Evolutionary conservation across 2,888 invertebrate genomes (phyloP).

Genomic region (Habrosyne pyritoides): DNA sequence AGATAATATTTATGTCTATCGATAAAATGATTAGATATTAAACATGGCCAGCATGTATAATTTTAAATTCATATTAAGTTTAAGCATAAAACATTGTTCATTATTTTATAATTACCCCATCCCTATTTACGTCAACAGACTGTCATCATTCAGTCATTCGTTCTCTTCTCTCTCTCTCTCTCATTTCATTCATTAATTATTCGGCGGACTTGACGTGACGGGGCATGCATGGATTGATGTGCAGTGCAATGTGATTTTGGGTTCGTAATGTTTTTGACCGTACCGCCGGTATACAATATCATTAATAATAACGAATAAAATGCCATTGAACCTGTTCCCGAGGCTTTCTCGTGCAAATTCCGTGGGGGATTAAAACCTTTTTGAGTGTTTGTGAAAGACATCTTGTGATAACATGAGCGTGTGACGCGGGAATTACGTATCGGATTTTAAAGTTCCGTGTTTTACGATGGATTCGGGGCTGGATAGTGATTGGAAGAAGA

Average conservation of each 20-base stretch:
- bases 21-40: no score
- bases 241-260: background rate
- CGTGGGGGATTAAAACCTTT: constrained; percentile 32
- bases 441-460: constrained; percentile 23
- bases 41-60: no score
- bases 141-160: no score
- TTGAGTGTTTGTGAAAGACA: constrained; percentile 10
- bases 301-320: constrained; percentile 21
- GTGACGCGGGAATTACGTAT: constrained; percentile 26
- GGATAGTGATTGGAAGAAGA: constrained; percentile 78
- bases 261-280: background rate
- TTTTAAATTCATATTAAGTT: no score
- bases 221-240: no score
- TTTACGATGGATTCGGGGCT: constrained; percentile 61
- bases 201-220: no score
- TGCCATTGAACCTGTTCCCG: constrained; percentile 18
- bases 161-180: no score
- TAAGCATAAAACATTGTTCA: no score
- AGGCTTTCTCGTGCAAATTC: constrained; percentile 34
- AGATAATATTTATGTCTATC: no score
- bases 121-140: no score
- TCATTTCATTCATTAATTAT: no score
- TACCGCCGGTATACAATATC: background rate
- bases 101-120: no score
- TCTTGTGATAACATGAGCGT: constrained; percentile 20